Evolutionary conservation across 2,113 vertebrate genomes (phyloP).

Genomic region (Onychostoma macrolepis): DNA sequence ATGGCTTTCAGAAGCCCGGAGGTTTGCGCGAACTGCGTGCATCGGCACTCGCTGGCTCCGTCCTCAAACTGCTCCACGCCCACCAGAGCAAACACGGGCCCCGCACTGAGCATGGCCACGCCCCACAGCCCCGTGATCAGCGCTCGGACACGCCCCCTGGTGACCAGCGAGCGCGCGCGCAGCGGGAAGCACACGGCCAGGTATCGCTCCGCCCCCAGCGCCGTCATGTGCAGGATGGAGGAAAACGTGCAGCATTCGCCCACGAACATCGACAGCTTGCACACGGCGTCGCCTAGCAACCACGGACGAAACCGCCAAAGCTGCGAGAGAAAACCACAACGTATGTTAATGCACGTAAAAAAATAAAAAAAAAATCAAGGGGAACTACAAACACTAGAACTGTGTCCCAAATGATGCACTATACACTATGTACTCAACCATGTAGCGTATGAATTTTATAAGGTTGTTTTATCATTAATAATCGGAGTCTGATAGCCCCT

Average conservation of each 20-base stretch:
- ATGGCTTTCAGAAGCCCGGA: constrained; percentile 78
- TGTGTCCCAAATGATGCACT: too few relatives aligned
- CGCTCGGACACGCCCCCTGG: constrained; percentile 68
- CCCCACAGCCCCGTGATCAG: constrained; percentile 77
- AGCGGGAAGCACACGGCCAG: constrained; percentile 79
- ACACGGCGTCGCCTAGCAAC: constrained; percentile 72
- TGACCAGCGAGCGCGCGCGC: constrained; percentile 73
- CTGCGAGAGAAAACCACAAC: constrained; percentile 51
- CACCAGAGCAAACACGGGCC: constrained; percentile 74
- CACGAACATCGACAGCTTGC: constrained; percentile 77
- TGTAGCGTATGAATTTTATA: too few relatives aligned
- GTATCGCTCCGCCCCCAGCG: constrained; percentile 78
- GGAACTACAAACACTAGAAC: too few relatives aligned
- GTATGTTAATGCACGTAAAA: neutral
- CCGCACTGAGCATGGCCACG: constrained; percentile 70
- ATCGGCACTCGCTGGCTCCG: constrained; percentile 74
- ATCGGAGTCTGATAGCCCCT: too few relatives aligned
- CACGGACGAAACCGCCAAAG: constrained; percentile 77
- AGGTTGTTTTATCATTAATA: too few relatives aligned
- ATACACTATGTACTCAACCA: too few relatives aligned
- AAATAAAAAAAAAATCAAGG: too few relatives aligned
- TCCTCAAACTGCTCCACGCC: constrained; percentile 72
- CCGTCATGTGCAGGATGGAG: constrained; percentile 81
- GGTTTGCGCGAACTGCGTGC: constrained; percentile 67
- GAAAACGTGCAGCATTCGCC: constrained; percentile 81